Percentiles rank a stretch among this genome's conserved stretches.
Conservation (phyloP, 2,113 vertebrate species). For the human region DNA sequence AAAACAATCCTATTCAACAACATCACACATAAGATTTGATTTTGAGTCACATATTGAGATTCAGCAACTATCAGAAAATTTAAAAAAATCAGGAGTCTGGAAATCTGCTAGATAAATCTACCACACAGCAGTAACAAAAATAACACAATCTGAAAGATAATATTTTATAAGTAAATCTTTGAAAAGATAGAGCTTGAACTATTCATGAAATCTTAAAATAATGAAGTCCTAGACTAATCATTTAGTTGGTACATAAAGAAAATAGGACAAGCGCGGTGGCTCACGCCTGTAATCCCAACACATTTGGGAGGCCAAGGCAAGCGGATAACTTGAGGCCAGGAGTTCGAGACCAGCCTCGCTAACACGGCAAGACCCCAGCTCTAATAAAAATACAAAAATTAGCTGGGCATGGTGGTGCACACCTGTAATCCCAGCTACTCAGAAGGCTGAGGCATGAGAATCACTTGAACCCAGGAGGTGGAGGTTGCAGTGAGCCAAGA, state of each 20-base stretch:
- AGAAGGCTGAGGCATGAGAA: too few species aligned
- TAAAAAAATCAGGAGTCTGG: neutral
- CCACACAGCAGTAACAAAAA: constrained; percentile 31
- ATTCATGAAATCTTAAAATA: constrained; percentile 53
- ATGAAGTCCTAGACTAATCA: constrained; percentile 15
- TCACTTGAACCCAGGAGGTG: too few species aligned
- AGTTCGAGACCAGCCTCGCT: too few species aligned
- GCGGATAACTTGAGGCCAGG: too few species aligned
- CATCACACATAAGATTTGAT: constrained; percentile 34
- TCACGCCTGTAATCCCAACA: too few species aligned
- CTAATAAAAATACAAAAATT: too few species aligned
- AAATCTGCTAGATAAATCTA: constrained; percentile 13
- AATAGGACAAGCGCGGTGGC: neutral
- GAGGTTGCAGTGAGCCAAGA: too few species aligned
- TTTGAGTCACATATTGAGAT: constrained; percentile 53
- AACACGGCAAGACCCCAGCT: too few species aligned
- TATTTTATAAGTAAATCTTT: constrained; percentile 54
- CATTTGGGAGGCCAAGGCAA: too few species aligned
- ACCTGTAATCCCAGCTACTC: too few species aligned
- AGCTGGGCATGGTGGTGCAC: too few species aligned
- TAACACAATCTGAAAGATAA: constrained; percentile 26
- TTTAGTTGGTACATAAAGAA: neutral
- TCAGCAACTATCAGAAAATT: constrained; percentile 25
- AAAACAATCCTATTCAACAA: constrained; percentile 45
- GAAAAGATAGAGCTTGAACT: constrained; percentile 41